phyloP scores from a whole-genome alignment of 2,888 invertebrate genomes.

The Charanyca ferruginea region DNA sequence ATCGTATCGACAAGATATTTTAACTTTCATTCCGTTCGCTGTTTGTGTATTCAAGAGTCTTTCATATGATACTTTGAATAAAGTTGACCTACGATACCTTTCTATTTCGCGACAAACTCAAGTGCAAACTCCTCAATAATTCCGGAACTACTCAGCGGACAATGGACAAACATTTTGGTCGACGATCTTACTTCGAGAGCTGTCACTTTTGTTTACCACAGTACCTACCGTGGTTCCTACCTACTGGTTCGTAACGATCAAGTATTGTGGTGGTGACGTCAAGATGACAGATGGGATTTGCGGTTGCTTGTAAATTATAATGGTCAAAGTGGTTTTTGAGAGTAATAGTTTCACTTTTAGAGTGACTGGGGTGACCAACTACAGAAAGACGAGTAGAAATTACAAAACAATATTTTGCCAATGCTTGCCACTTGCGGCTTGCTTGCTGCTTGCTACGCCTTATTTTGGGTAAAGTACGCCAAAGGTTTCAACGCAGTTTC shows the following conservation, averaged over 20 bases:
- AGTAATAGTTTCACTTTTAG: background rate
- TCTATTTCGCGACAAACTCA: constrained; percentile 9
- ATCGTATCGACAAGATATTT: no score
- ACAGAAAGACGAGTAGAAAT: no score
- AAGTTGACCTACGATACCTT: background rate
- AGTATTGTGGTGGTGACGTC: constrained; percentile 34
- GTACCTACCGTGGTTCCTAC: constrained; percentile 26
- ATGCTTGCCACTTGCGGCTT: no score
- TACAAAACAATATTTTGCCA: no score
- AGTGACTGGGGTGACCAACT: no score
- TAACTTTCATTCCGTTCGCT: no score
- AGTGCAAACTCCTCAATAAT: constrained; percentile 39
- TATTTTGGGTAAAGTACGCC: no score
- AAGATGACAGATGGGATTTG: constrained; percentile 34
- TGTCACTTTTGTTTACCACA: constrained; percentile 30
- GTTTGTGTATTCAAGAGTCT: no score
- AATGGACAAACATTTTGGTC: constrained; percentile 28
- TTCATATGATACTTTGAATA: background rate
- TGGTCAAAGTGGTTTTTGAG: constrained; percentile 13
- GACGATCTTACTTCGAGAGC: constrained; percentile 20
- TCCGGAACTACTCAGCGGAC: constrained; percentile 30
- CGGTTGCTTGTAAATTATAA: constrained; percentile 22
- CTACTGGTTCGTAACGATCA: constrained; percentile 7
- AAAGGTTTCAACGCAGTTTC: no score
- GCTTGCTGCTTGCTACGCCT: no score